Evolutionary conservation across 2,113 vertebrate species (phyloP).

Genomic region (Monopterus albus): DNA sequence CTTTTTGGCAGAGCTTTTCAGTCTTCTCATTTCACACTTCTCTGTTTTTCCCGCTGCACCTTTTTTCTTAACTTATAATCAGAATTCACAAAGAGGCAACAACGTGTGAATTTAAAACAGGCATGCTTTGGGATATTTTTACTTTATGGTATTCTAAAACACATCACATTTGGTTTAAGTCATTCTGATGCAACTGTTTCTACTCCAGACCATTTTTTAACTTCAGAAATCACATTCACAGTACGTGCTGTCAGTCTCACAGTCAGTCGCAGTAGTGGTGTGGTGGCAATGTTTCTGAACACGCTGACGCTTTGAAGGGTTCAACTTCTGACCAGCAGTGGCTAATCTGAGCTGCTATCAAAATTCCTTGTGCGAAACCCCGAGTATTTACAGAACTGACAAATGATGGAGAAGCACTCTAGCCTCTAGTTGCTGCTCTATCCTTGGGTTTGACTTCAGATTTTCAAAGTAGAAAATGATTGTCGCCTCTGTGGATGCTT

Average conservation of each 20-base stretch:
- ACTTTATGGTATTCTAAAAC: no score
- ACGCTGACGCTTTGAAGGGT: background rate
- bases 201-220: background rate
- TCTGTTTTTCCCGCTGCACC: background rate
- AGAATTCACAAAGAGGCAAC: conserved; percentile 14
- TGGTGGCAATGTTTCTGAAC: background rate
- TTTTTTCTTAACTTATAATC: conserved; percentile 10
- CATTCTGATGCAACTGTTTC: background rate
- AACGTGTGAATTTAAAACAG: conserved; percentile 22
- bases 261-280: background rate
- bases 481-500: no score
- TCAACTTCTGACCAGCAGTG: background rate
- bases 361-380: background rate
- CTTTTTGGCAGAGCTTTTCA: conserved; percentile 34
- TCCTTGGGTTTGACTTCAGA: background rate
- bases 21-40: conserved; percentile 42
- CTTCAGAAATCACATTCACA: no score
- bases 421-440: background rate
- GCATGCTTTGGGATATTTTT: background rate
- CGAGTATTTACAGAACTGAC: background rate
- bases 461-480: background rate
- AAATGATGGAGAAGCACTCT: background rate
- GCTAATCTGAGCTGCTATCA: background rate
- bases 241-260: background rate
- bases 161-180: background rate